Percentiles rank a stretch among this genome's conserved stretches.
Conservation (phyloP, 2,113 vertebrate genomes). For the Scophthalmus maximus region DNA sequence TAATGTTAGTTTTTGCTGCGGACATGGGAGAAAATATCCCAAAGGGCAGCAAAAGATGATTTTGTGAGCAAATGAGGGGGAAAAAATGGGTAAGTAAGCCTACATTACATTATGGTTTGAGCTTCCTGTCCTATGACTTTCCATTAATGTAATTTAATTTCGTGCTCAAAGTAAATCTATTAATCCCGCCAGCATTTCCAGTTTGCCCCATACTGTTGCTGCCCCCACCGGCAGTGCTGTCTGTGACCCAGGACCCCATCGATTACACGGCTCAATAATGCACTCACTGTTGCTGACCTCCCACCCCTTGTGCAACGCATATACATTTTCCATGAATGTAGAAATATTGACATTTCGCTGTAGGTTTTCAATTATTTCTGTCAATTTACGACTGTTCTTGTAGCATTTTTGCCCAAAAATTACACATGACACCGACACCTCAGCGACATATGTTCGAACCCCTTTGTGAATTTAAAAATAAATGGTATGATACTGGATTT, state of each 20-base stretch:
- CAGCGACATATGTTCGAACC: too few relatives aligned
- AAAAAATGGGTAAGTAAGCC: not conserved
- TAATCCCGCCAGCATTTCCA: constrained; percentile 22
- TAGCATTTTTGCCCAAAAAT: not conserved
- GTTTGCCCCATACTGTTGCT: constrained; percentile 21
- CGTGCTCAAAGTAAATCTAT: not conserved
- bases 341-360: constrained; percentile 31
- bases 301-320: constrained; percentile 29
- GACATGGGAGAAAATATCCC: too few relatives aligned
- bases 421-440: too few relatives aligned
- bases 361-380: constrained; percentile 11
- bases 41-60: too few relatives aligned
- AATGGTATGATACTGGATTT: not conserved
- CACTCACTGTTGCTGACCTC: constrained; percentile 48
- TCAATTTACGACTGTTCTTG: not conserved
- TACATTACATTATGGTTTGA: not conserved
- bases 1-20: too few relatives aligned
- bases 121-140: not conserved
- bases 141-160: not conserved
- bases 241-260: constrained; percentile 55
- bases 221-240: constrained; percentile 16
- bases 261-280: constrained; percentile 69
- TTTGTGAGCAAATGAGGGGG: not conserved
- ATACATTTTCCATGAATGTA: constrained; percentile 58
- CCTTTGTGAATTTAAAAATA: not conserved